These are phyloP conservation scores for Aphelinus atriplicis DNA, from an alignment of 1,140 invertebrate genomes.

Conservation along the genomic window DNA sequence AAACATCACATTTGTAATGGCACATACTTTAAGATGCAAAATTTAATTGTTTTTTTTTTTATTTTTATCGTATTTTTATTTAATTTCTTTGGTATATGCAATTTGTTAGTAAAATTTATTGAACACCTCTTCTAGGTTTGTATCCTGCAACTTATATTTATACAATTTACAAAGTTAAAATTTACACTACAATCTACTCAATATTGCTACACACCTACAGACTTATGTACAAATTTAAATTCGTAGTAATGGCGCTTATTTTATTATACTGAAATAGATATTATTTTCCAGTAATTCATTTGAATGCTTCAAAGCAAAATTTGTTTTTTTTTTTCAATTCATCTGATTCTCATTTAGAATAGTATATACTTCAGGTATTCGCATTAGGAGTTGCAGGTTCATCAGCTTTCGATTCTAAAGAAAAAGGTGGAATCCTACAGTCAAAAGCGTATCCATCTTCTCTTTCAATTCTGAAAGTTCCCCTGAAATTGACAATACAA, in stretches of 20 bases:
- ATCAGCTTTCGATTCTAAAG: slow-evolving; percentile 91
- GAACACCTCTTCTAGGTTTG: slow-evolving; percentile 5
- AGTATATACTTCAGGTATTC: slow-evolving; percentile 45
- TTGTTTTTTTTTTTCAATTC: too few relatives aligned
- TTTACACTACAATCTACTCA: slow-evolving; percentile 18
- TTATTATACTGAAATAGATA: slow-evolving; percentile 26
- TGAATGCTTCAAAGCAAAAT: slow-evolving; percentile 3
- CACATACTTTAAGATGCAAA: too few relatives aligned
- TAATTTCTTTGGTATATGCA: slow-evolving; percentile 4
- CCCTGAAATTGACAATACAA: slow-evolving; percentile 71
- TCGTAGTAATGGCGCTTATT: slow-evolving; percentile 21
- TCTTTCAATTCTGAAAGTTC: slow-evolving; percentile 95
- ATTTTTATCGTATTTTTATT: background rate
- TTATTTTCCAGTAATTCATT: slow-evolving; percentile 17
- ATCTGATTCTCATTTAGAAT: slow-evolving; percentile 15
- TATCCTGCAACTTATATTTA: slow-evolving; percentile 24
- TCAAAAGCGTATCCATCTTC: slow-evolving; percentile 96
- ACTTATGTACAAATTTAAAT: slow-evolving; percentile 36
- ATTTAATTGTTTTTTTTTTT: too few relatives aligned
- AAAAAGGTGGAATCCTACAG: slow-evolving; percentile 96
- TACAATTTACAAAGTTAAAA: slow-evolving; percentile 29
- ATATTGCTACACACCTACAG: slow-evolving; percentile 13
- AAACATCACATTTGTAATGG: too few relatives aligned
- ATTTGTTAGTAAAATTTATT: slow-evolving; percentile 21
- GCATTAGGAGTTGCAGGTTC: slow-evolving; percentile 62